Evolutionary conservation across 2,888 invertebrate species (phyloP).

Genomic region (Yponomeuta malinellus): DNA sequence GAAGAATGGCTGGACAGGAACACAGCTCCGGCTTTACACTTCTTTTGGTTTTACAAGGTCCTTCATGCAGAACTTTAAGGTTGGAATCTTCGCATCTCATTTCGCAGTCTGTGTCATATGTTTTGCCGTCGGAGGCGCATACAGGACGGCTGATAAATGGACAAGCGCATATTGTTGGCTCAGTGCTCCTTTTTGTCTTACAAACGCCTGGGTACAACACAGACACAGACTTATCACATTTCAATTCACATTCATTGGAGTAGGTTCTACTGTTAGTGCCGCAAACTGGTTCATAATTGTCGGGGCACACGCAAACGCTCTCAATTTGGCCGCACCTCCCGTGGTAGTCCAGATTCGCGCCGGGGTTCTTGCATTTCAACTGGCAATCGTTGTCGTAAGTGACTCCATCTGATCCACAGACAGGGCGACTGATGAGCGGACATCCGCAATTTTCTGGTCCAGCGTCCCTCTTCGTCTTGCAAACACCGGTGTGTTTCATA

Average conservation of each 20-base stretch:
- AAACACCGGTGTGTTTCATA: background rate
- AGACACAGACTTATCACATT: constrained; percentile 25
- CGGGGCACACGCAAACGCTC: too few relatives aligned
- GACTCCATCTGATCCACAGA: constrained; percentile 81
- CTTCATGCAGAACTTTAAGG: too few relatives aligned
- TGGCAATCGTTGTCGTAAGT: constrained; percentile 82
- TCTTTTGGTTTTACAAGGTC: too few relatives aligned
- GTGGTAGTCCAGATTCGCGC: constrained; percentile 9
- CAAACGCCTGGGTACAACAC: background rate
- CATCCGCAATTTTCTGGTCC: too few relatives aligned
- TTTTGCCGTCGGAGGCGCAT: background rate
- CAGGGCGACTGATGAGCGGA: constrained; percentile 39
- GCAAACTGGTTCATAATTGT: constrained; percentile 28
- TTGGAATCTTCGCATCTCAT: too few relatives aligned
- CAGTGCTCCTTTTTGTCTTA: background rate
- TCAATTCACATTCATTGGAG: constrained; percentile 32
- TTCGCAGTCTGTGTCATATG: background rate
- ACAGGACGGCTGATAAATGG: background rate
- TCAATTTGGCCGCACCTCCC: too few relatives aligned
- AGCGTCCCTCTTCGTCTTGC: background rate
- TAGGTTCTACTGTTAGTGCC: constrained; percentile 38
- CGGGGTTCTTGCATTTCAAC: constrained; percentile 53
- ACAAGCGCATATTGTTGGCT: background rate
- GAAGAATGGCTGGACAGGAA: constrained; percentile 13
- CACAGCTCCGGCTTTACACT: background rate